Conservation (phyloP, 2,113 vertebrate genomes). For the Grallaria varia region DNA sequence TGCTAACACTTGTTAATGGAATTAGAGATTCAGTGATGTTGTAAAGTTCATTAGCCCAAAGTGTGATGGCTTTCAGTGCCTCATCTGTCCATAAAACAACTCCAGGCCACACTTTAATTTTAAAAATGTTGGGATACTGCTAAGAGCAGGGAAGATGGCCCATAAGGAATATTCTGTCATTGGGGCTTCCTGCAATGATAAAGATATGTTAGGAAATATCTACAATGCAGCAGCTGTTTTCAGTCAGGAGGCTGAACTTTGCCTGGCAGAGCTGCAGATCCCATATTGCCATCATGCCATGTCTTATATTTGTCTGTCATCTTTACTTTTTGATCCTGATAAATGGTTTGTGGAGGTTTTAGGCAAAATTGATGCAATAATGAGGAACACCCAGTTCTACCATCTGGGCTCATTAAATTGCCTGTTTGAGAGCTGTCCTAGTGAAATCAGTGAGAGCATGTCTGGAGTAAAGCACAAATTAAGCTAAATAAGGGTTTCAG, state of each 20-base stretch:
- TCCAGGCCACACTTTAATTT: not conserved
- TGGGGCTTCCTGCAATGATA: not conserved
- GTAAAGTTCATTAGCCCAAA: not conserved
- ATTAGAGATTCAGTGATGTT: not conserved
- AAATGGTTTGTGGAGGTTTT: not conserved
- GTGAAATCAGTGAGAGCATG: not conserved
- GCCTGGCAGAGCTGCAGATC: not conserved
- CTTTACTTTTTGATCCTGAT: not conserved
- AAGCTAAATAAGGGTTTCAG: not conserved
- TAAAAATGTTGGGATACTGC: not conserved
- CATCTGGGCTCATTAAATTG: not conserved
- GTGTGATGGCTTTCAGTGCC: not conserved
- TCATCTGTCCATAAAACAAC: not conserved
- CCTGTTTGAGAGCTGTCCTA: not conserved
- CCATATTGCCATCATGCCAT: not conserved
- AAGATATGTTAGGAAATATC: not conserved
- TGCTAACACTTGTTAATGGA: not conserved
- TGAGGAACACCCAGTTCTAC: not conserved
- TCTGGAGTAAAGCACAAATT: not conserved
- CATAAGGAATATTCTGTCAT: not conserved
- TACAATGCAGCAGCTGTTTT: not conserved
- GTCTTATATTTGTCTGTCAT: not conserved
- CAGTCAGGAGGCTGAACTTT: not conserved
- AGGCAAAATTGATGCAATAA: not conserved
- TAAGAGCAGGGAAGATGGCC: not conserved